Base-by-base conservation (phyloP, 2,888 invertebrate genomes). In the Caenorhabditis sp. region DNA sequence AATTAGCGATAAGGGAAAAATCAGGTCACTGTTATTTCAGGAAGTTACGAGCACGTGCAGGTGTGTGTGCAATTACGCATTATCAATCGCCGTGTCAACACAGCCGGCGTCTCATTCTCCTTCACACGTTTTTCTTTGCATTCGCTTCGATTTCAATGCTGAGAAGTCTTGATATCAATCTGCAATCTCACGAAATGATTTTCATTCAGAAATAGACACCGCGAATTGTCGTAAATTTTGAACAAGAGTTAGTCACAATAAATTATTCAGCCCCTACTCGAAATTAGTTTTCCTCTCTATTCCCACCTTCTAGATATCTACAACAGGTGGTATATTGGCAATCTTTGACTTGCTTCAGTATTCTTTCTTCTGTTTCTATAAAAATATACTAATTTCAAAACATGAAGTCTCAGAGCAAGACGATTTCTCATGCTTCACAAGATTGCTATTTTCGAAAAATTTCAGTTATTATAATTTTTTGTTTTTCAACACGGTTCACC, bases 81-180 rank as follows among this genome's bases (percentile, higher is more conserved):
- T 68, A 68, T 68, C 68, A 68, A 54, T 68, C 68, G 54, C 68
- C 54, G 49, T 68, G 68, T 68, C 22, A 54, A 68, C 38, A 68
- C 28, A 68, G 38, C 54, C 38, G 5, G 38, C 49, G 8, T 2
- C 35, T 19, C 10, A n/a, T 31, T 7, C n/a, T 35, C 35, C 19
- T 54, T 68, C 68, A 54, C 68, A 66, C 66, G 16, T 68, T 35
- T 68, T 68, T 68, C 68, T 68, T 54, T 49, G 24, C 68, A 22
- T 68, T 68, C 28, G 12, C 35, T 22, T 12, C 22, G 7, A 19
- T 66, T 51, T 66, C 66, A 35, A 22, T 14, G 66, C 49, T 51
- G 2, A 19, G 54, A 54, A 47, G n/a, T 54, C 5, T 54, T 26
- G 26, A 26, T 54, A 54, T 24, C 14, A 54, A 54, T 24, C 22